Evolutionary conservation across 2,797 vertebrate genomes (phyloP).

Genomic region (Pogoniulus pusillus): DNA sequence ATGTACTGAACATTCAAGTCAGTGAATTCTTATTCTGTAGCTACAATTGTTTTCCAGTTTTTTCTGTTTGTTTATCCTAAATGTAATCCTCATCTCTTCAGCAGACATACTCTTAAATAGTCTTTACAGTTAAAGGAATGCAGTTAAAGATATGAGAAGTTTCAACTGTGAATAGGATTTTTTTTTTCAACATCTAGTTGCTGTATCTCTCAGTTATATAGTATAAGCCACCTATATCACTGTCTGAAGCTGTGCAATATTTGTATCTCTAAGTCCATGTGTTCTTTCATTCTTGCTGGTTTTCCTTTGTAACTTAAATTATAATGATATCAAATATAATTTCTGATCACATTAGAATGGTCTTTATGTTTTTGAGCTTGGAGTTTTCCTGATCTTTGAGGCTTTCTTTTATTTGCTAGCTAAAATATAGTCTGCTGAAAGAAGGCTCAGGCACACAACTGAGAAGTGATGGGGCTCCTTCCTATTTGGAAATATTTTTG

Average conservation of each 20-base stretch:
- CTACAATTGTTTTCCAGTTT: not conserved
- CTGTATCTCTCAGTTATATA: not conserved
- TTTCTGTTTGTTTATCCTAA: not conserved
- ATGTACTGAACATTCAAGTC: not conserved
- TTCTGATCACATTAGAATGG: not conserved
- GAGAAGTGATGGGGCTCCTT: not conserved
- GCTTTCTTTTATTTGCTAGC: not conserved
- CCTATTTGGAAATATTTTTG: not conserved
- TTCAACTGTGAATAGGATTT: not conserved
- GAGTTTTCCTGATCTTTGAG: not conserved
- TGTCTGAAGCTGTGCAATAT: not conserved
- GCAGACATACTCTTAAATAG: not conserved
- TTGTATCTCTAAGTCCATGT: not conserved
- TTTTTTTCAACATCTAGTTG: not conserved
- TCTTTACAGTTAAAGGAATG: not conserved
- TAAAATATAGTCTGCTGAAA: not conserved
- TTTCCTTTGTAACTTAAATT: not conserved
- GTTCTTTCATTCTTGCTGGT: not conserved
- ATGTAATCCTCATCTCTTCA: not conserved
- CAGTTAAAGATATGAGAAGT: not conserved
- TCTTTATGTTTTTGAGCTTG: not conserved
- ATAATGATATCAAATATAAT: not conserved
- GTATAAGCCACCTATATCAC: not conserved
- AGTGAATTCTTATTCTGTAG: not conserved
- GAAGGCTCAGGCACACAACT: not conserved